A percentile compares a stretch with the other conserved stretches of the same genome.
These are phyloP conservation scores for Chaenodraco wilsoni DNA, from an alignment of 2,797 vertebrate species.

Conservation along the genomic window DNA sequence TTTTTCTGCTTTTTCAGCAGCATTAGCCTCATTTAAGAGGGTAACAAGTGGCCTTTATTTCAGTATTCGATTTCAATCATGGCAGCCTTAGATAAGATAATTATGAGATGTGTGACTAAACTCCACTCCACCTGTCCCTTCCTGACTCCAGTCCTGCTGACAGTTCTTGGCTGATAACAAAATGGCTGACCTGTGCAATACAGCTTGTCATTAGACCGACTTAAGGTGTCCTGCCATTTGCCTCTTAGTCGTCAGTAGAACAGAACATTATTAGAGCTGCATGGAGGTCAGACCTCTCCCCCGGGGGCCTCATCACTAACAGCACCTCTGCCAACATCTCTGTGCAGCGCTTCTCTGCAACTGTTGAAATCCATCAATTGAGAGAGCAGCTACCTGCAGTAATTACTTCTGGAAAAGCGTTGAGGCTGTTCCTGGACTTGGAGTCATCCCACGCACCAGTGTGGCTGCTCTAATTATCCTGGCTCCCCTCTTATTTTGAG, in stretches of 20 bases:
- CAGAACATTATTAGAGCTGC: constrained; percentile 76
- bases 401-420: constrained; percentile 67
- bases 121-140: constrained; percentile 25
- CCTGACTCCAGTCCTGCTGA: constrained; percentile 45
- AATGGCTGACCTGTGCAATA: constrained; percentile 75
- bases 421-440: constrained; percentile 44
- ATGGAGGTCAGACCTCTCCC: constrained; percentile 68
- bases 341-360: constrained; percentile 43
- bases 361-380: constrained; percentile 70
- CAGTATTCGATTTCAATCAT: constrained; percentile 44
- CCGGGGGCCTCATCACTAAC: constrained; percentile 64
- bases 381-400: constrained; percentile 63
- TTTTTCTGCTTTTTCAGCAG: constrained; percentile 4
- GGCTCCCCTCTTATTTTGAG: constrained; percentile 63
- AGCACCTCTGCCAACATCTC: constrained; percentile 57
- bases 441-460: constrained; percentile 63
- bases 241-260: constrained; percentile 50
- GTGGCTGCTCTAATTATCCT: constrained; percentile 71
- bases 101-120: constrained; percentile 48
- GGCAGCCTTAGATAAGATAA: constrained; percentile 50
- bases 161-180: constrained; percentile 60
- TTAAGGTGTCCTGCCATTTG: constrained; percentile 59
- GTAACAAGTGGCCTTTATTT: constrained; percentile 32
- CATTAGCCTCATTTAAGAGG: neutral
- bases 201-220: constrained; percentile 62